Evolutionary conservation across 2,113 vertebrate species (phyloP), one percentile per base, ranked within the genome.

Genomic region (Struthidea cinerea): DNA sequence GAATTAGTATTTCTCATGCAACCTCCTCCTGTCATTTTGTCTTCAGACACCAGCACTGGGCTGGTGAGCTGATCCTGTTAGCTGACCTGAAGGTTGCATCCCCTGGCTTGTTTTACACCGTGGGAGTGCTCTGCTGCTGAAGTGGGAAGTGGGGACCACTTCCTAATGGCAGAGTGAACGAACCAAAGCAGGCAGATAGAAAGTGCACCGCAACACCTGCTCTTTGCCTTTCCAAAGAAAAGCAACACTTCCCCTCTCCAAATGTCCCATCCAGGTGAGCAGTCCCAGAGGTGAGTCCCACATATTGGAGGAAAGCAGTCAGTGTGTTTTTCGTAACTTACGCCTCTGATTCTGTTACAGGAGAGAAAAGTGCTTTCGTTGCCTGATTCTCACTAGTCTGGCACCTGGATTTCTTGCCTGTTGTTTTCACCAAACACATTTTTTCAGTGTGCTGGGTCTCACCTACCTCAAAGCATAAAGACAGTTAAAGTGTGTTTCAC

Each of bases 171-270:
- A 77, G 70, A 67, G 21, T 14, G 35, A 83, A 39, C 28, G 33
- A 46, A 20, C 17, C 19, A 19, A 53, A 70, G 35, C 14, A 57
- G 5, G 2, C 18, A 63, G 47, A 10, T 1, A 26, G 22, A 26
- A 61, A 37, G 14, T 14, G 22, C 28, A 32, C 16, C 0, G 0
- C 69, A 32, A 21, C 0, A 8, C 23, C 60, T 59, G 11, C 28
- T 88, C 33, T 53, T 75, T 35, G 13, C 10, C 49, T 68, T 61
- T 22, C 21, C 24, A 33, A 19, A 39, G 14, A 16, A 69, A 44
- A 69, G 16, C 22, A 86, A 23, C 17, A 4, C 12, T 57, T 73
- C 30, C 11, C 16, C 27, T 86, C 33, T 52, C 46, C 30, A 60
- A 61, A 68, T 0, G 1, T 60, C 21, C 27, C 21, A 1, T 44